Conservation (phyloP, 2,113 vertebrate genomes). For the Syngnathus typhle region DNA sequence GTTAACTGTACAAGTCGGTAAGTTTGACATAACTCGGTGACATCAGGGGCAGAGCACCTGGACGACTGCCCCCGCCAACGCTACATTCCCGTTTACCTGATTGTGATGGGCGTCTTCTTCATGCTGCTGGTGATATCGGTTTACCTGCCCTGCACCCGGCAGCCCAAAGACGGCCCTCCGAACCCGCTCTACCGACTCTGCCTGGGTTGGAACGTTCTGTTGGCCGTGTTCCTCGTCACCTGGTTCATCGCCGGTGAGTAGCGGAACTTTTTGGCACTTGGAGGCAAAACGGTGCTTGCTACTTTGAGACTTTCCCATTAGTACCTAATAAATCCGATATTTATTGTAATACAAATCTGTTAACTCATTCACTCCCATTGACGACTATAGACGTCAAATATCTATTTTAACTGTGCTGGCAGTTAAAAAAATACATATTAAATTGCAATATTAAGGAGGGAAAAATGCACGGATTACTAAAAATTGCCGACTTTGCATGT, state of each 20-base stretch:
- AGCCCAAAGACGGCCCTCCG: background rate
- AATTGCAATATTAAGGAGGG: no score
- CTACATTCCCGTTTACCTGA: slow-evolving; percentile 68
- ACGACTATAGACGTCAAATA: no score
- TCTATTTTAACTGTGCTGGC: no score
- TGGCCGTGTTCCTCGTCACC: slow-evolving; percentile 45
- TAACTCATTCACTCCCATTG: no score
- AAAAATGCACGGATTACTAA: no score
- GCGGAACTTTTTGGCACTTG: background rate
- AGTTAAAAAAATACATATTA: no score
- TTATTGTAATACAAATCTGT: no score
- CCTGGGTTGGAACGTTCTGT: slow-evolving; percentile 33
- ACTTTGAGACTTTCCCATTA: no score
- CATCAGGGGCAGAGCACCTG: slow-evolving; percentile 54
- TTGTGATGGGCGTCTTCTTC: slow-evolving; percentile 57
- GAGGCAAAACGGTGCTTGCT: background rate
- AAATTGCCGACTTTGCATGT: no score
- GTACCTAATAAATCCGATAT: no score
- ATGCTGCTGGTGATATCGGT: slow-evolving; percentile 37
- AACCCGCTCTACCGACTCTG: background rate
- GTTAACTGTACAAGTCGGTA: background rate
- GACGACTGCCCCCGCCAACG: slow-evolving; percentile 56
- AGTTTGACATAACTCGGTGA: background rate
- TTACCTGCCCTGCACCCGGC: slow-evolving; percentile 42
- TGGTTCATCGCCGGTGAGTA: slow-evolving; percentile 70